phyloP scores from a whole-genome alignment of 2,113 vertebrate species.

The Nannobrachium achirus region DNA sequence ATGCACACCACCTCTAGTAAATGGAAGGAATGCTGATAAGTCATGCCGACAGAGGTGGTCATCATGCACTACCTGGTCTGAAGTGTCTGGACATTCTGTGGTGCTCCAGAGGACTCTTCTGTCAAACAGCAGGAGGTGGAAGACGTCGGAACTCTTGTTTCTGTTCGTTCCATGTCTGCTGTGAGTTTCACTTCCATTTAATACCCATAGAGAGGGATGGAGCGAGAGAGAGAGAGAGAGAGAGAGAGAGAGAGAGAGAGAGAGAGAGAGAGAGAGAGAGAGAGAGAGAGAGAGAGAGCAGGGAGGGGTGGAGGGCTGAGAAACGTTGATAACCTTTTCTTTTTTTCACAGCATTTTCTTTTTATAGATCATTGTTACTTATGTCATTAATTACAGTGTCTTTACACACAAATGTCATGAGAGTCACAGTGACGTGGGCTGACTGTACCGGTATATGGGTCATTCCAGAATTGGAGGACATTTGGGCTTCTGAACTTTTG shows the following conservation, averaged over 20 bases:
- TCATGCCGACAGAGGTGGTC: not conserved
- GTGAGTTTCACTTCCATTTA: constrained; percentile 24
- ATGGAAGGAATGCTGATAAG: too few relatives aligned
- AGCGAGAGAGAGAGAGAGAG: not conserved
- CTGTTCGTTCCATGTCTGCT: too few relatives aligned
- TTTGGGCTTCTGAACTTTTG: too few relatives aligned
- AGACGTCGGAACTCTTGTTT: constrained; percentile 22
- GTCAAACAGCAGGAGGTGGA: constrained; percentile 6
- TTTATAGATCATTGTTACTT: too few relatives aligned
- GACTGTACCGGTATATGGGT: too few relatives aligned
- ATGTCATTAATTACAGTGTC: too few relatives aligned
- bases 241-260: not conserved
- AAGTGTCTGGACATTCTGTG: constrained; percentile 60
- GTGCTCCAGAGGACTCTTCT: constrained; percentile 4
- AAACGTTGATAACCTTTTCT: too few relatives aligned
- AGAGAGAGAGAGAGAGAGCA: not conserved
- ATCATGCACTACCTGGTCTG: constrained; percentile 64
- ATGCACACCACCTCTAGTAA: too few relatives aligned
- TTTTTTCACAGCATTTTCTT: too few relatives aligned
- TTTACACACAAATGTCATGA: too few relatives aligned
- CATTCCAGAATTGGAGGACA: too few relatives aligned
- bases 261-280: not conserved
- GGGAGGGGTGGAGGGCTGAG: not conserved
- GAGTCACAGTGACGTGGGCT: too few relatives aligned
- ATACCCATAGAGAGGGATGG: constrained; percentile 33